These are phyloP conservation scores for Coilia nasus DNA, from an alignment of 2,797 vertebrate species.

Conservation along the genomic window DNA sequence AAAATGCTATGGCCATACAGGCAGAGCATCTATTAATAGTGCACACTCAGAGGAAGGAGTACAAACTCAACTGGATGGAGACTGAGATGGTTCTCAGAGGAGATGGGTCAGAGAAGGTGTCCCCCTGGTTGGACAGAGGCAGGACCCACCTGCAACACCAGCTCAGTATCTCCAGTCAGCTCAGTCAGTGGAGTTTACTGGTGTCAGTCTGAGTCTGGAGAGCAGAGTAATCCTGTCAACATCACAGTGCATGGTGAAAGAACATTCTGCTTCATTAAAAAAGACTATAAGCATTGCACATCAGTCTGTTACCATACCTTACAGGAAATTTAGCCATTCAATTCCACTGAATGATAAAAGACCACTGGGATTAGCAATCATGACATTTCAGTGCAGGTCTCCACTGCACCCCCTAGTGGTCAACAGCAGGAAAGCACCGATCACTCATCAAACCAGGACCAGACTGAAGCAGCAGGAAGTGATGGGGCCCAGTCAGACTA, in stretches of 20 bases:
- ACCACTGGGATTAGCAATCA: neutral
- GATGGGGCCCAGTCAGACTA: neutral
- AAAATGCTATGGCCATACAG: too few species aligned
- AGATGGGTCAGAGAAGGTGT: too few species aligned
- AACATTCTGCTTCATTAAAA: too few species aligned
- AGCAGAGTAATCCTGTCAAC: constrained; percentile 51
- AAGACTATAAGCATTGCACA: too few species aligned
- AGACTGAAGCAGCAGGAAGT: neutral
- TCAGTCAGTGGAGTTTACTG: constrained; percentile 52
- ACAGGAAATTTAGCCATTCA: too few species aligned
- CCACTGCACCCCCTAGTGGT: neutral
- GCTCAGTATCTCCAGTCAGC: accelerated
- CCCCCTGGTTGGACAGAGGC: neutral
- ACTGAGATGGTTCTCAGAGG: too few species aligned
- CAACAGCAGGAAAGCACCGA: neutral
- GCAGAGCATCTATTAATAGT: too few species aligned
- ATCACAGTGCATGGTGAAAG: constrained; percentile 33
- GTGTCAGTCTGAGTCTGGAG: constrained; percentile 59
- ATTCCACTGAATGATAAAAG: too few species aligned
- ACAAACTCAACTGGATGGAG: too few species aligned
- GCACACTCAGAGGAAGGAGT: too few species aligned
- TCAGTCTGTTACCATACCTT: too few species aligned
- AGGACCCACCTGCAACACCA: constrained; percentile 38
- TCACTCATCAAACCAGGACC: neutral
- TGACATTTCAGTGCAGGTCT: neutral